Conservation (phyloP, 2,888 invertebrate species). For the Dolichopus griseipennis region DNA sequence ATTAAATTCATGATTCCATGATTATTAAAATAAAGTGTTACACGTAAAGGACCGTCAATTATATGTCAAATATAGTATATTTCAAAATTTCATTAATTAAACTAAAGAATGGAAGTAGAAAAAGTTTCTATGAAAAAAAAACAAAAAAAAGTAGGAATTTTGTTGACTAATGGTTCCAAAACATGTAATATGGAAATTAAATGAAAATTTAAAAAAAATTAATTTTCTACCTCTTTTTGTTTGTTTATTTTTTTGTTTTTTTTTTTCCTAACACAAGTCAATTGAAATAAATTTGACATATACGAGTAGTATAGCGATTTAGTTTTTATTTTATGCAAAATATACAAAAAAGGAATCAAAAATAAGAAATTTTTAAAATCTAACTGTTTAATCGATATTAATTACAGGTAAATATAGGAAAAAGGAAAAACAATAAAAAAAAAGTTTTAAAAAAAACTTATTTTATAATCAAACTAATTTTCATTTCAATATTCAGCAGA, state of each 20-base stretch:
- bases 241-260: not conserved
- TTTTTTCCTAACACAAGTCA: not conserved
- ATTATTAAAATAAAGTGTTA: too few species aligned
- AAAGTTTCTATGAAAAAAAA: not conserved
- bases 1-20: too few species aligned
- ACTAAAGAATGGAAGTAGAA: too few species aligned
- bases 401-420: not conserved
- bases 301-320: not conserved
- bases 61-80: too few species aligned
- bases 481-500: too few species aligned
- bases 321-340: not conserved
- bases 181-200: conserved; percentile 4
- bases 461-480: too few species aligned
- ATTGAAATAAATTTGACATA: not conserved
- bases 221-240: not conserved
- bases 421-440: too few species aligned
- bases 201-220: not conserved
- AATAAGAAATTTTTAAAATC: not conserved
- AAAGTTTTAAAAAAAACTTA: too few species aligned
- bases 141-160: not conserved
- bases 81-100: too few species aligned
- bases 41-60: too few species aligned
- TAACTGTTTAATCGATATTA: not conserved
- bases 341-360: not conserved
- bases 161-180: not conserved